A percentile compares a stretch with the other conserved stretches of the same genome.
Evolutionary conservation across 2,888 invertebrate species (phyloP).

Genomic region (Dyspetes luteomarginatus): DNA sequence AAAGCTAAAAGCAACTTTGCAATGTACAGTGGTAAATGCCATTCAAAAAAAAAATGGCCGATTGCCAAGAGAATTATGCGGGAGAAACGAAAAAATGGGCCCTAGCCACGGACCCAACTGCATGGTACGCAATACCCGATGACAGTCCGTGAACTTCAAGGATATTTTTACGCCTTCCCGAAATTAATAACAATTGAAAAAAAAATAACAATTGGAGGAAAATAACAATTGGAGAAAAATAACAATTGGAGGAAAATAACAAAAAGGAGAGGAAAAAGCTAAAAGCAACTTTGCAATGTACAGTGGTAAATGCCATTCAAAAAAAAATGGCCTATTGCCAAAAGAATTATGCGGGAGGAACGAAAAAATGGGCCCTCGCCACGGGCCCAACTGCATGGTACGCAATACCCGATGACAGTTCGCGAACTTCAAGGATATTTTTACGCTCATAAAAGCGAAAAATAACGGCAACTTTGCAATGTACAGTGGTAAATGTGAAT

Average conservation of each 20-base stretch:
- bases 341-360: not conserved
- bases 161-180: not conserved
- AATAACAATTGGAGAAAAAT: too few species aligned
- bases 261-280: too few species aligned
- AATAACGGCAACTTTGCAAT: too few species aligned
- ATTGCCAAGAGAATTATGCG: not conserved
- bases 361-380: constrained; percentile 80
- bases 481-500: not conserved
- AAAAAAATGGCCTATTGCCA: not conserved
- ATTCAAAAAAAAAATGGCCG: not conserved
- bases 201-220: not conserved
- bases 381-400: constrained; percentile 85
- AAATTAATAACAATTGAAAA: constrained; percentile 6
- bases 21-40: not conserved
- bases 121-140: constrained; percentile 87
- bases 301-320: not conserved
- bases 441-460: constrained; percentile 1
- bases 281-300: too few species aligned
- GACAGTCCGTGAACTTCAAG: constrained; percentile 86
- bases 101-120: constrained; percentile 82
- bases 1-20: too few species aligned
- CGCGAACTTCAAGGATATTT: constrained; percentile 81
- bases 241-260: too few species aligned
- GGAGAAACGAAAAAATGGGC: constrained; percentile 72
- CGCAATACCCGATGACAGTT: constrained; percentile 88